Percentiles rank a stretch among this genome's conserved stretches.
Evolutionary conservation across 2,888 invertebrate species (phyloP).

Genomic region (Oligia latruncula): DNA sequence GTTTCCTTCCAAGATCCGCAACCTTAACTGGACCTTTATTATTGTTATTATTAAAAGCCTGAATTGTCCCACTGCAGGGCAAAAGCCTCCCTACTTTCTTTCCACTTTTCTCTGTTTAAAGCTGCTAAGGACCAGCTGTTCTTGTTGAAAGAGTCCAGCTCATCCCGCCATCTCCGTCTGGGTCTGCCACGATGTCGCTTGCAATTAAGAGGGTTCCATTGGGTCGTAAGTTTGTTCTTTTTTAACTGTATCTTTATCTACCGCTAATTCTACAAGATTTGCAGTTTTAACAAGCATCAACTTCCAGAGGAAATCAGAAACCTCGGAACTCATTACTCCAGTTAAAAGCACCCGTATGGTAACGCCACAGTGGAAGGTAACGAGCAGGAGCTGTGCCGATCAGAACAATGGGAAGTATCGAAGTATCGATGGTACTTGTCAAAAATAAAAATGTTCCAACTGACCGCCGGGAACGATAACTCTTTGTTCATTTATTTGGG

Average conservation of each 20-base stretch:
- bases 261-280: background rate
- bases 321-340: background rate
- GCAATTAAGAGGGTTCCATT: too few relatives aligned
- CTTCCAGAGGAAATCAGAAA: background rate
- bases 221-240: too few relatives aligned
- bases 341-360: constrained; percentile 35
- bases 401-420: constrained; percentile 85
- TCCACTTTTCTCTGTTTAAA: too few relatives aligned
- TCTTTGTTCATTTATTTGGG: constrained; percentile 57
- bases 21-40: too few relatives aligned
- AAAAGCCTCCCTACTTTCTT: too few relatives aligned
- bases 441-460: constrained; percentile 81
- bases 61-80: too few relatives aligned
- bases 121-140: too few relatives aligned
- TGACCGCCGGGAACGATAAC: constrained; percentile 70
- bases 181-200: too few relatives aligned
- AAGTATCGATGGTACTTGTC: constrained; percentile 87
- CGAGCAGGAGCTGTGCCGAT: constrained; percentile 51
- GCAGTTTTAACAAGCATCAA: background rate
- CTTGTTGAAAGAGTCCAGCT: too few relatives aligned
- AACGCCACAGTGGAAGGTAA: constrained; percentile 27
- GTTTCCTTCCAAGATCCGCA: background rate
- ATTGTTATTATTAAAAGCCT: too few relatives aligned
- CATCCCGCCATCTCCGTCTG: too few relatives aligned
- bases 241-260: too few relatives aligned